Base-by-base conservation (phyloP, 30 jellyfish, hydroid and myxozoan species). In the Sanderia malayensis region DNA sequence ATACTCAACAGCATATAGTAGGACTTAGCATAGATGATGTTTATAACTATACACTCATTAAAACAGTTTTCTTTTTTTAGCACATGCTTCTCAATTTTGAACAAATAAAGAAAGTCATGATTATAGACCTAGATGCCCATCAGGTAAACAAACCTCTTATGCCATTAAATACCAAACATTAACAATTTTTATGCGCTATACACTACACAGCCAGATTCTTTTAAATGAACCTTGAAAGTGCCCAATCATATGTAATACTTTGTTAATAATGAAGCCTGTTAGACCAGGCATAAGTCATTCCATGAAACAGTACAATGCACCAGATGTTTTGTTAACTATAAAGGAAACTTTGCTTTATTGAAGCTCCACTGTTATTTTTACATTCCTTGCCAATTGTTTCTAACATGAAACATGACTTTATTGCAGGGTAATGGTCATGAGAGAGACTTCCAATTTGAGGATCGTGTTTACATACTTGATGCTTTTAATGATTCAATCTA, bases 371-470 rank as follows among this genome's bases (percentile, higher is more conserved):
- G n/a, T n/a, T n/a, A n/a, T n/a, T n/a, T n/a, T n/a, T n/a, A n/a
- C n/a, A n/a, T n/a, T n/a, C n/a, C n/a, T n/a, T n/a, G 79, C 4
- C 13, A 31, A 19, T 8, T 4, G 0, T 13, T n/a, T 70, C 10
- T 46, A 41, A 15, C 28, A 10, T 33, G 8, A 9, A 15, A 7
- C 0, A 25, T 57, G 37, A 0, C 0, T 67, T 21, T 21, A 15
- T 75, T 52, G 27, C 74, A 90, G 97, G 97, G 97, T 2, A 90
- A 90, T 77, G 97, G 97, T 4, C 97, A 90, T 41, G 97, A 81
- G 69, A 67, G 94, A 20, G 97, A 90, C 76, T 90, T 90, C 60
- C 76, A 44, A 22, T 71, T 34, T 13, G 90, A 79, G 49, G 81
- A 63, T 8, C 83, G 81, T 19, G 95, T 90, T 11, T 90, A 82